Base-by-base conservation (phyloP, 2,797 vertebrate genomes). In the Heterohyrax brucei region DNA sequence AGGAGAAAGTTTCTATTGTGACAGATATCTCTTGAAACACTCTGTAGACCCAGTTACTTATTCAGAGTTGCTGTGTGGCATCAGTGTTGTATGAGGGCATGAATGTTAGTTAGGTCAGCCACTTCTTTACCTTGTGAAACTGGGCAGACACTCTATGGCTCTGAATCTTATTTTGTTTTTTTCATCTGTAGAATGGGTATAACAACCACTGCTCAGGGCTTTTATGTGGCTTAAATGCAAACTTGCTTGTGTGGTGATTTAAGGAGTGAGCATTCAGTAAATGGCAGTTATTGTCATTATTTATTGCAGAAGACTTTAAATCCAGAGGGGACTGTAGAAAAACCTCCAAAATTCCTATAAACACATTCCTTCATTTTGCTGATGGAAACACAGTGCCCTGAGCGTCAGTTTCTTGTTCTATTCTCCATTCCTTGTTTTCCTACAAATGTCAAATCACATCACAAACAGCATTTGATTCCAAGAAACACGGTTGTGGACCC, bases 291-390 rank as follows among this genome's bases (percentile, higher is more conserved):
- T 16, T 33, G 14, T 66, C 81, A 59, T 48, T 86, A 79, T 59
- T 87, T 93, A 73, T 59, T 85, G 4, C 14, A 72, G 39, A 96
- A 81, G 24, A 85, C 39, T 77, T 93, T 86, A 76, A 84, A 73
- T 46, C 46, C 48, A 78, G 64, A 28, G 53, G 76, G 26, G 10
- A 64, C 79, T 75, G 5, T 70, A 30, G 30, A 59, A 48, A 22
- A 53, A 33, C 83, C 66, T 90, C 70, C 61, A 92, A 39, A 14
- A 83, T 89, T 70, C 91, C 53, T 77, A 0, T 77, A 62, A 64
- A 78, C 39, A 64, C 10, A 62, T 24, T 24, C 28, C 18, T 73
- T 10, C 28, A 30, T 80, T 70, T 95, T 82, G 39, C 66, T 87
- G 21, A 77, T 18, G 56, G 61, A 28, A 62, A 87, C 12, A 22